A percentile compares a stretch with the other conserved stretches of the same genome.
These are phyloP conservation scores for Coracias cyanogaster DNA, from an alignment of 2,797 vertebrate genomes.

Conservation along the genomic window DNA sequence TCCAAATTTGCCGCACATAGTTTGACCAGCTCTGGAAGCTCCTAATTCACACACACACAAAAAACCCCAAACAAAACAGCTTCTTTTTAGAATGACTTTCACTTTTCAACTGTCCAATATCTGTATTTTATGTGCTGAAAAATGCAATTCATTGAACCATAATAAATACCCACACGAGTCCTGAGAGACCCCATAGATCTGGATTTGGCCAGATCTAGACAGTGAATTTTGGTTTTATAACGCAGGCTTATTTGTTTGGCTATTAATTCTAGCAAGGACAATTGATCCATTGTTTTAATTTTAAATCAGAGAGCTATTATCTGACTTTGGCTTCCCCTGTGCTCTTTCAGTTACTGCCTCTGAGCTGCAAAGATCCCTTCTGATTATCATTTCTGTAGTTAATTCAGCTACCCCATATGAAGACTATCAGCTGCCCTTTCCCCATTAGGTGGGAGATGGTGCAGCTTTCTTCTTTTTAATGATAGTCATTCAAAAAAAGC, in stretches of 20 bases:
- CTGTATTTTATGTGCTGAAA: background rate
- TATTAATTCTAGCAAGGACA: conserved; percentile 51
- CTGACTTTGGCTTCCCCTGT: conserved; percentile 39
- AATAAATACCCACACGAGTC: background rate
- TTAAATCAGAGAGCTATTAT: conserved; percentile 60
- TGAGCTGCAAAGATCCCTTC: conserved; percentile 3
- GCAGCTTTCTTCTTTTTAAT: background rate
- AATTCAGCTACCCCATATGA: background rate
- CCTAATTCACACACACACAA: background rate
- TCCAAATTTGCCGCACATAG: background rate
- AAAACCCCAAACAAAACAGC: background rate
- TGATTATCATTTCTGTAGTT: background rate
- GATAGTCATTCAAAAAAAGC: background rate
- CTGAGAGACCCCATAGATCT: background rate
- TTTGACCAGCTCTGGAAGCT: background rate
- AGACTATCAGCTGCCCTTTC: background rate
- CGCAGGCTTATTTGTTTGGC: conserved; percentile 38
- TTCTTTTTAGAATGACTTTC: background rate
- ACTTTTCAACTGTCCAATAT: background rate
- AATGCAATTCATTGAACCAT: background rate
- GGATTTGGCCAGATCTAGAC: background rate
- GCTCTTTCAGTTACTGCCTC: conserved; percentile 18
- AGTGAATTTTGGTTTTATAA: conserved; percentile 30
- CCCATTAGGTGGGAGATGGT: background rate
- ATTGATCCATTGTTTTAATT: conserved; percentile 76